Base-by-base conservation (phyloP, 2,888 invertebrate species). In the Apotomis capreana region DNA sequence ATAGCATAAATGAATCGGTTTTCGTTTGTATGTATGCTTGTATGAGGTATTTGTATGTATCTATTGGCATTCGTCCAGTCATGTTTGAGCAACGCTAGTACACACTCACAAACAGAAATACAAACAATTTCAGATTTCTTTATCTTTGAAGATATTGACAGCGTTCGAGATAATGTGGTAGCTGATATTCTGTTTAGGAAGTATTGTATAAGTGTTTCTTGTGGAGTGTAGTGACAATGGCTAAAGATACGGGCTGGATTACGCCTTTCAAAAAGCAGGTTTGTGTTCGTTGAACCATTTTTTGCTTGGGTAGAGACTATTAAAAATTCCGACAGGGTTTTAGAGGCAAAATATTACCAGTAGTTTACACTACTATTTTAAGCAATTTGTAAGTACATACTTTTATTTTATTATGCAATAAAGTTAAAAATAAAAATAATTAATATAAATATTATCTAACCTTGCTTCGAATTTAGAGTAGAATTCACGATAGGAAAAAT, bases 191-290 rank as follows among this genome's bases (percentile, higher is more conserved):
- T 12, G 5, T 51, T 58, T 51, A 51, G 40, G 49, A 55, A 68
- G 57, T 57, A 37, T 15, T 57, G 36, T 52, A 13, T 36, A 15
- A 51, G 46, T 13, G 57, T 40, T 5, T 40, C 4, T 49, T 8
- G n/a, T 55, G 13, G n/a, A 54, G 60, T 60, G 0, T 9, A 12
- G 4, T 6, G 15, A 62, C 12, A 13, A 67, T 67, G 71, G 67
- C 9, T 40, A 67, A 61, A n/a, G 12, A 26, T 15, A 12, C 65
- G 8, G 46, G 40, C 15, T 67, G 67, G 61, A 67, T 71, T 9
- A 71, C 71, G 10, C 71, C 71, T 3, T 71, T 71, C 51, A 71
- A 62, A 13, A 71, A 67, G 15, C 71, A 71, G 71, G 71, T 71
- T 44, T 36, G 64, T 3, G 5, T 0, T 12, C n/a, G 26, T 40